Conservation (phyloP, 2,113 vertebrate genomes). For the Chaetodon auriga region DNA sequence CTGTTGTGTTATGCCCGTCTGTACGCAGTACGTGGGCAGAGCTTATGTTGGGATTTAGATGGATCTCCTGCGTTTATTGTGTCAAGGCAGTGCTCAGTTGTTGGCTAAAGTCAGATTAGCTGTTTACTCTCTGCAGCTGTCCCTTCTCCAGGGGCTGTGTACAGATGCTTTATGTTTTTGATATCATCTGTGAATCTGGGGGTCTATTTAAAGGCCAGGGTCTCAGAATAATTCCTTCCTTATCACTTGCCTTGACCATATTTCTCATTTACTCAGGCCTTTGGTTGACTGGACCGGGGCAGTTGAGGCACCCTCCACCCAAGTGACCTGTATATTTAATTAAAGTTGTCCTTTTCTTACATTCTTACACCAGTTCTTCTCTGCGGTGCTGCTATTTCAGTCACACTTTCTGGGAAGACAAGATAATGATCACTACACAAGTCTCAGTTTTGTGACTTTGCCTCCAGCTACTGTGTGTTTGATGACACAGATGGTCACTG, state of each 20-base stretch:
- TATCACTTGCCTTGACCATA: constrained; percentile 17
- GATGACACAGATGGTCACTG: constrained; percentile 13
- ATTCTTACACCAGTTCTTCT: not conserved
- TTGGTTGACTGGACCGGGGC: not conserved
- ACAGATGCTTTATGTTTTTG: constrained; percentile 46
- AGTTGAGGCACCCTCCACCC: not conserved
- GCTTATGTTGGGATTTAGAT: constrained; percentile 81
- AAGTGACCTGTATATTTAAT: constrained; percentile 4
- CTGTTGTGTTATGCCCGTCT: constrained; percentile 55
- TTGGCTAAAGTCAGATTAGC: constrained; percentile 81
- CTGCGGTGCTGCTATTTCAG: not conserved
- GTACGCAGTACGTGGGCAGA: constrained; percentile 66
- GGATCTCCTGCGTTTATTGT: constrained; percentile 78
- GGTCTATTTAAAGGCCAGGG: constrained; percentile 3
- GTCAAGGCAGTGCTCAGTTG: constrained; percentile 62
- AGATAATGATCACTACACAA: not conserved
- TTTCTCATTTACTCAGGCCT: constrained; percentile 28
- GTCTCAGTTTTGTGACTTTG: constrained; percentile 19
- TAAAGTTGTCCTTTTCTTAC: constrained; percentile 14
- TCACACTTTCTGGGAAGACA: not conserved
- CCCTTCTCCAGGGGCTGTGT: constrained; percentile 19
- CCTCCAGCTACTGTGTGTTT: not conserved
- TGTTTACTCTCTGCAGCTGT: constrained; percentile 69
- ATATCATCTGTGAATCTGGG: constrained; percentile 47
- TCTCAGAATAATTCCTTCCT: constrained; percentile 25